Evolutionary conservation across 2,888 invertebrate species (phyloP), one percentile per base, ranked within the genome.

Genomic region (Drosophila diplacantha): DNA sequence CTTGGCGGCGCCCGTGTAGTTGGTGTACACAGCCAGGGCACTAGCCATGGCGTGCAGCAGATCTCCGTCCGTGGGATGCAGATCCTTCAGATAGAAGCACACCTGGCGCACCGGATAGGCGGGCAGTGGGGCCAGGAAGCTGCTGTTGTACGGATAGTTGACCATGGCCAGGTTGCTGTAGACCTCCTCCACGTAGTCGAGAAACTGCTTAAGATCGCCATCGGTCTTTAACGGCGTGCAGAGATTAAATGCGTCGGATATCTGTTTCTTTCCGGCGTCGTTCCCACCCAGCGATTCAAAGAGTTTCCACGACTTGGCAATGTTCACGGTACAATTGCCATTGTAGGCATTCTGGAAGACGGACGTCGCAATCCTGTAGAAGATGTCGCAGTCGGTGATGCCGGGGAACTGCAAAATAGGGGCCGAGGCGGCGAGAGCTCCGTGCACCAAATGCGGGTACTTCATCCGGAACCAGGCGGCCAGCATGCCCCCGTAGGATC

Each of bases 401-500:
- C 92, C 94, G 2, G 92, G 90, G 87, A 96, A 98, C 90, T 95
- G 96, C 88, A 93, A 93, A 74, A 97, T 92, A 0, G 96, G 99
- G 0, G 97, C 99, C 18, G 96, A 98, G 3, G 95, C 93, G 5
- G 99, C 97, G 66, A 99, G 92, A 2, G 98, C 94, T 0, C 98
- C 98, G 29, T 90, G 89, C 9, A 97, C 92, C 32, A 95, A 85
- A 84, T 96, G 94, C 0, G 98, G 98, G 89, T 98, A 99, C 88
- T 98, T 99, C 88, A 97, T 94, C 35, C 98, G 91, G 82, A 99
- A 91, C 95, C 98, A 99, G 0, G 98, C 95, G 0, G 98, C 91
- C 29, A 99, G 89, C 99, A 99, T 99, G 29, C 99, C 99, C 0
- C 99, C 99, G 87, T 99, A 99, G 0, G 97, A 98, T 0, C 99